Evolutionary conservation across 2,888 invertebrate species (phyloP).

Genomic region (Sicus ferrugineus): DNA sequence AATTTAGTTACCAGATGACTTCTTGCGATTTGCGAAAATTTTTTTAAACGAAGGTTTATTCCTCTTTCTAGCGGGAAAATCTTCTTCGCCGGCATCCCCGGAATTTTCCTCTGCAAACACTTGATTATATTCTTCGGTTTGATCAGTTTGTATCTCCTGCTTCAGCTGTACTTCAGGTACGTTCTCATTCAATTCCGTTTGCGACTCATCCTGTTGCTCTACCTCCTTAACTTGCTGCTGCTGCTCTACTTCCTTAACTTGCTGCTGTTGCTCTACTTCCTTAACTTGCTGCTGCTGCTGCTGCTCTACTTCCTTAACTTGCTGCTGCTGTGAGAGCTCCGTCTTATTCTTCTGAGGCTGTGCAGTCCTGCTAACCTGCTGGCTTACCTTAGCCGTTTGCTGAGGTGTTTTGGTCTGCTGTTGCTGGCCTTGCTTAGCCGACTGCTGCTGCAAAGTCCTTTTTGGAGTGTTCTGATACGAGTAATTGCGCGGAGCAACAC

Average conservation of each 20-base stretch:
- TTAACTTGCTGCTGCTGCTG: not conserved
- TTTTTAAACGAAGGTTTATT: constrained; percentile 58
- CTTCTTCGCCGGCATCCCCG: constrained; percentile 5
- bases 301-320: not conserved
- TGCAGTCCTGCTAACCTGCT: not conserved
- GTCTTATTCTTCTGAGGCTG: not conserved
- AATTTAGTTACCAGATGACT: constrained; percentile 56
- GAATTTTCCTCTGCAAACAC: not conserved
- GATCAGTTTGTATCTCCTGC: not conserved
- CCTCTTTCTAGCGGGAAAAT: constrained; percentile 43
- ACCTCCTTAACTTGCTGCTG: not conserved
- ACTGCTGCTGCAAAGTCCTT: no score
- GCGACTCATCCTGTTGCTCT: not conserved
- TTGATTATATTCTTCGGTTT: not conserved
- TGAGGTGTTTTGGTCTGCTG: not conserved
- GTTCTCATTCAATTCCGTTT: not conserved
- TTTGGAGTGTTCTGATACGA: constrained; percentile 26
- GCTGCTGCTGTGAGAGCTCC: not conserved
- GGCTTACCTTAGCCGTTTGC: constrained; percentile 23
- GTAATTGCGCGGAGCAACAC: constrained; percentile 10
- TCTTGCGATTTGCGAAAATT: constrained; percentile 61
- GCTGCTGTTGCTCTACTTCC: not conserved
- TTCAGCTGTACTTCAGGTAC: not conserved
- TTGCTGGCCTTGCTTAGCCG: no score
- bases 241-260: not conserved